These are phyloP conservation scores for Ibidorhyncha struthersii DNA, from an alignment of 2,113 vertebrate genomes.

Conservation along the genomic window DNA sequence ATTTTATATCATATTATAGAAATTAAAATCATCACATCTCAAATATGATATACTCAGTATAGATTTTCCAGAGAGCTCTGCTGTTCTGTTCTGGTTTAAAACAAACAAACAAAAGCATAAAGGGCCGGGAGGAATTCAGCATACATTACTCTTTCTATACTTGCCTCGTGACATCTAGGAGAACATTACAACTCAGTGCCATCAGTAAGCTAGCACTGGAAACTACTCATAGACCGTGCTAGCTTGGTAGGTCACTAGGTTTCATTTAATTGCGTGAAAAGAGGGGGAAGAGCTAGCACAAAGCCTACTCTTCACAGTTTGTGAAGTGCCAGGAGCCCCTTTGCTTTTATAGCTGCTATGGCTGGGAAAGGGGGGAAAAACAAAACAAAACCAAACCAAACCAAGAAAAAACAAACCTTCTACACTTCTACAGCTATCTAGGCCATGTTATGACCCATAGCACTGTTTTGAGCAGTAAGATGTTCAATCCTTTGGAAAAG, in stretches of 20 bases:
- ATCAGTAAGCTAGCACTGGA: not conserved
- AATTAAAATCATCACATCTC: not conserved
- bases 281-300: not conserved
- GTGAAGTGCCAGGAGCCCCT: not conserved
- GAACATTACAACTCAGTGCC: not conserved
- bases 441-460: not conserved
- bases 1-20: not conserved
- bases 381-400: too few relatives aligned
- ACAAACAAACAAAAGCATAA: not conserved
- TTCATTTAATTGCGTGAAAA: not conserved
- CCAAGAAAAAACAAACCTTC: not conserved
- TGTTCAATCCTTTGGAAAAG: not conserved
- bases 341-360: not conserved
- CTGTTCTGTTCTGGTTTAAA: not conserved
- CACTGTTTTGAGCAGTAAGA: not conserved
- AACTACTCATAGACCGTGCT: not conserved
- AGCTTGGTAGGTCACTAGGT: not conserved
- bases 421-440: not conserved
- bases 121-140: not conserved
- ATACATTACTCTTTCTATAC: not conserved
- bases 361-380: not conserved
- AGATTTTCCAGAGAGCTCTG: not conserved
- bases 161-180: not conserved
- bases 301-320: not conserved
- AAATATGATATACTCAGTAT: accelerated